Evolutionary conservation across 2,797 vertebrate species (phyloP), one percentile per base, ranked within the genome.

Genomic region (Notamacropus eugenii): DNA sequence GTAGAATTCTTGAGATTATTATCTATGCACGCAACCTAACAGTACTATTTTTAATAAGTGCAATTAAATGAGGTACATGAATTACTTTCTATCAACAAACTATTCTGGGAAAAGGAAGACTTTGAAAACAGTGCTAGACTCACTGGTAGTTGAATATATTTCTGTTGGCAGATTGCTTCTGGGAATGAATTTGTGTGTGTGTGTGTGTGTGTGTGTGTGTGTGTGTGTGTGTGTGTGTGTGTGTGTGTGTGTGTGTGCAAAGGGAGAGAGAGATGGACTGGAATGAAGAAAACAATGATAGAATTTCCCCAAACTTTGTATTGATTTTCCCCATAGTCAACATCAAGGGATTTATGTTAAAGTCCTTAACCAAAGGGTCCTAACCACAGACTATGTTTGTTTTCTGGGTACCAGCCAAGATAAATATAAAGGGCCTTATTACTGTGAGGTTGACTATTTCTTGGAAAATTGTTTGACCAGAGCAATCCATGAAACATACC

Each of bases 11-110:
- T 94, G 34, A 95, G 58, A 22, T 95, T 94, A 93, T 91, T 95
- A 94, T 91, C 57, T 91, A 91, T 92, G 87, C 56, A 93, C 95
- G 31, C 2, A 94, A 94, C 55, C n/a, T 22, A 5, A 92, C 90
- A 93, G 94, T 92, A 50, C 97, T 95, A 93, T 94, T 94, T 97
- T 97, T 96, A 97, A 90, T 58, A 96, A 94, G 34, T 90, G 28
- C 54, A 97, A 92, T 96, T 96, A 96, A 96, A 34, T 96, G 82
- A 94, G 55, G 95, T 90, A 8, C 28, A 59, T 95, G 50, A 96
- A 96, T 96, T 96, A 96, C 93, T 95, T 97, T 93, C 28, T 94
- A 92, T 90, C 24, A 97, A 93, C 58, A 96, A 96, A 67, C 46
- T 96, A 94, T 59, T 94, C 97, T 97, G 92, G 87, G 62, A 91